A percentile compares a stretch with the other conserved stretches of the same genome.
phyloP scores from a whole-genome alignment of 1,140 invertebrate genomes.

The Orius insidiosus region DNA sequence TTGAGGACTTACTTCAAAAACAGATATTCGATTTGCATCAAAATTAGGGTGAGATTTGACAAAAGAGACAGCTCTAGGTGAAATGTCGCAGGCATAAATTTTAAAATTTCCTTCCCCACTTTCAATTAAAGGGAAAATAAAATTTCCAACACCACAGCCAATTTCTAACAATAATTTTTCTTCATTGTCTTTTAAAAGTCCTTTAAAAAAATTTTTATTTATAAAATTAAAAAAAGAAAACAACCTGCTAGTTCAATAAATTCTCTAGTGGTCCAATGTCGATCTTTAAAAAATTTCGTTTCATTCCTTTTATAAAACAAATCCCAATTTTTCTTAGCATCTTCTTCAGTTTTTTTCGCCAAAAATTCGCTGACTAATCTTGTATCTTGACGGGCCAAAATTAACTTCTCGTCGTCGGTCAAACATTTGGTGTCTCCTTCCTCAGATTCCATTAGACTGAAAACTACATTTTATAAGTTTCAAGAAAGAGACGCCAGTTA shows the following conservation, averaged over 20 bases:
- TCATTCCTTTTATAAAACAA: conserved; percentile 92
- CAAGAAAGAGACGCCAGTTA: no score
- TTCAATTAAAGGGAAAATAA: conserved; percentile 81
- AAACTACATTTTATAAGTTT: no score
- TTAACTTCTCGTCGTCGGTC: conserved; percentile 37
- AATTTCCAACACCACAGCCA: conserved; percentile 95
- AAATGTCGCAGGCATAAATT: conserved; percentile 90
- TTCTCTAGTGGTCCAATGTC: conserved; percentile 92
- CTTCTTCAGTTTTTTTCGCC: conserved; percentile 61
- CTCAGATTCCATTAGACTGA: no score
- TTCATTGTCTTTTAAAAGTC: conserved; percentile 23
- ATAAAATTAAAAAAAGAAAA: neutral
- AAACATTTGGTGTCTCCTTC: conserved; percentile 22
- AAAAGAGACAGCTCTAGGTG: conserved; percentile 73
- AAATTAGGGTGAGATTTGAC: conserved; percentile 53
- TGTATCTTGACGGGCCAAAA: conserved; percentile 45
- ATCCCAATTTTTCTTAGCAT: conserved; percentile 92
- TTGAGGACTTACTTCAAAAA: conserved; percentile 38
- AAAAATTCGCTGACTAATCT: conserved; percentile 57
- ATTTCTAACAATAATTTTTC: conserved; percentile 55
- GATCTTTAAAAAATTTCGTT: conserved; percentile 85
- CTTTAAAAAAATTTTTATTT: neutral
- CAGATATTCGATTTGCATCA: conserved; percentile 42
- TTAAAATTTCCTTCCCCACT: conserved; percentile 52
- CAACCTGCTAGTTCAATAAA: conserved; percentile 58